These are phyloP conservation scores for Drosophila stalkeri DNA, from an alignment of 2,888 invertebrate species.

Conservation along the genomic window DNA sequence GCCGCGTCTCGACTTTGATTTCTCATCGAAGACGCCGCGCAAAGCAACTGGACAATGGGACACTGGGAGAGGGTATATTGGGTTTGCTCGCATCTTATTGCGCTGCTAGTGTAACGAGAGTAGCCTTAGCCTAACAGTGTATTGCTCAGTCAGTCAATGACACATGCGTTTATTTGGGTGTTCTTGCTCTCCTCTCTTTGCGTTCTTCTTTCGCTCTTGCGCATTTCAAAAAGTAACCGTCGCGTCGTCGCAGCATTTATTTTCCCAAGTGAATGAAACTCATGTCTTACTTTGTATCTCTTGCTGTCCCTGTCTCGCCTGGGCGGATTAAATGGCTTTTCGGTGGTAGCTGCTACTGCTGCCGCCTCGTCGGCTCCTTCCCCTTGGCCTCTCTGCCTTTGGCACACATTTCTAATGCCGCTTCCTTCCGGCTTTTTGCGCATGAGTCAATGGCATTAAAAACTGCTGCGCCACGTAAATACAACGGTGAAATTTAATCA, in stretches of 20 bases:
- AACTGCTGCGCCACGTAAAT: constrained; percentile 45
- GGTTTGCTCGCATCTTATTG: neutral
- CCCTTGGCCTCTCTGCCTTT: neutral
- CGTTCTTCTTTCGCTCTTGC: constrained; percentile 2
- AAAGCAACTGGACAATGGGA: neutral
- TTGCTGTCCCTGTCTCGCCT: neutral
- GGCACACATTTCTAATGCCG: constrained; percentile 20
- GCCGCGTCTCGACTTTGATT: constrained; percentile 45
- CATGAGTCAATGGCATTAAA: constrained; percentile 62
- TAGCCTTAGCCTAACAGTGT: neutral
- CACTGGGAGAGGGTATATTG: constrained; percentile 3
- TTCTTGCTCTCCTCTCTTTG: neutral
- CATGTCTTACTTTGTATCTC: neutral
- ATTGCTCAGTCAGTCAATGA: constrained; percentile 11
- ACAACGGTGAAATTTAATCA: constrained; percentile 48
- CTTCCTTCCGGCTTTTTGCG: constrained; percentile 59
- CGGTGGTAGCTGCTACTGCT: neutral
- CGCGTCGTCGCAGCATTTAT: constrained; percentile 41
- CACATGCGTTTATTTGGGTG: constrained; percentile 1
- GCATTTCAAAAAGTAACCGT: constrained; percentile 58
- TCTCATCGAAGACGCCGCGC: constrained; percentile 40
- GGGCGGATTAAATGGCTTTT: constrained; percentile 2
- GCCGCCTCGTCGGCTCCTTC: neutral
- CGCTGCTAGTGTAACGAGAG: neutral
- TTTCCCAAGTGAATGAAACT: constrained; percentile 32